Evolutionary conservation across 2,888 invertebrate genomes (phyloP), one percentile per base, ranked within the genome.

Genomic region (Heliconius ismenius): DNA sequence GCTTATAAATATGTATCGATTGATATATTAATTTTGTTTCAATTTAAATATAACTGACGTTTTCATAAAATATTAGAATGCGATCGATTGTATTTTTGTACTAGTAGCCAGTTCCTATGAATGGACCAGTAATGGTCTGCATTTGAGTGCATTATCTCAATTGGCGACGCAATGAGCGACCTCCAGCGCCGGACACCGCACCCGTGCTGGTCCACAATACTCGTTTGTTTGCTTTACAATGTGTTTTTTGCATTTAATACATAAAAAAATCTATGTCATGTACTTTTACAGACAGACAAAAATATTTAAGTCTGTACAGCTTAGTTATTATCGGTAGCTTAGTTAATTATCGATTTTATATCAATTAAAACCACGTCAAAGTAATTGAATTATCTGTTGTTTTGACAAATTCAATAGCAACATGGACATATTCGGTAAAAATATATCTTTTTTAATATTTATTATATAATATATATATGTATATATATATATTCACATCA

Each of bases 121-220:
- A 92, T 91, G 88, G 91, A 88, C 88, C 89, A 90, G 92, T 92
- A 93, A 93, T 93, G 90, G 92, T 93, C 88, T 93, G 91, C 92
- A 92, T 92, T 92, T 91, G 91, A 88, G 87, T 88, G 90, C 88
- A 93, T 94, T 93, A 93, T 91, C 90, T 93, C 92, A 93, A 94
- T 94, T 93, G 93, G 90, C 91, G 89, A 88, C 89, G 90, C 91
- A 92, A 89, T 92, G 92, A 90, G 88, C 89, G 91, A 88, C 91
- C 90, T 92, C 90, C 84, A 84, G 80, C 36, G 86, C 89, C 92
- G 92, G 92, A 91, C 92, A 89, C 92, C 92, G 92, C 93, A 87
- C 92, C 91, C 91, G 91, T 83, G 83, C 83, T 83, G 80, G 81
- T 84, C 84, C 81, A 86, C 85, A 90, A 89, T 89, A 85, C 84